Percentiles rank a stretch among this genome's conserved stretches.
phyloP scores from a whole-genome alignment of 1,140 invertebrate species.

The Globodera rostochiensis region DNA sequence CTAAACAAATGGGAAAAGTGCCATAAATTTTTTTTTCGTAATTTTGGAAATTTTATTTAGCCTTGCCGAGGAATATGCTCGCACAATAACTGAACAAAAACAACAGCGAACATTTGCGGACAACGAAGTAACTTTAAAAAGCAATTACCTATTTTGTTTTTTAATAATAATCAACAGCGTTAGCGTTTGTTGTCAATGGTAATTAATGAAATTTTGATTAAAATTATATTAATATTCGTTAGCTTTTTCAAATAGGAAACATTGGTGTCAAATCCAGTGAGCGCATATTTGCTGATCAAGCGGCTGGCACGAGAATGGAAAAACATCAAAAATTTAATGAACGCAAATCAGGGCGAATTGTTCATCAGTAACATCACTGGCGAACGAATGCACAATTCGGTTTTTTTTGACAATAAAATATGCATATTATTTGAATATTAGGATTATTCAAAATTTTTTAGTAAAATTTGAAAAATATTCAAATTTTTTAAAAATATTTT shows the following conservation, averaged over 20 bases:
- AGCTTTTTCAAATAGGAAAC: not conserved
- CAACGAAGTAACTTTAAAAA: no score
- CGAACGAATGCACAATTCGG: constrained; percentile 40
- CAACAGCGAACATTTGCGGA: not conserved
- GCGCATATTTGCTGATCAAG: constrained; percentile 55
- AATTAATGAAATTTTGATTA: no score
- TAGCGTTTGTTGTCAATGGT: no score
- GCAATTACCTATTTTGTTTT: no score
- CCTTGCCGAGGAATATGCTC: constrained; percentile 33
- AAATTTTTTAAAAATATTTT: not conserved
- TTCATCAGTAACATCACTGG: constrained; percentile 57
- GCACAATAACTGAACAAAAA: not conserved
- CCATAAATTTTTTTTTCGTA: no score
- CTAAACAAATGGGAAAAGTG: no score
- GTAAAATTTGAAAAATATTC: not conserved
- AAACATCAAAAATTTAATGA: constrained; percentile 38
- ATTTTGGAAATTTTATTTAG: constrained; percentile 10
- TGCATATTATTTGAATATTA: not conserved
- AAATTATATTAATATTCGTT: no score
- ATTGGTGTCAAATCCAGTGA: constrained; percentile 40
- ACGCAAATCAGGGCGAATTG: constrained; percentile 46
- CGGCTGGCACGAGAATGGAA: constrained; percentile 49
- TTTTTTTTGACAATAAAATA: constrained; percentile 23
- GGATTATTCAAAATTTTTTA: not conserved
- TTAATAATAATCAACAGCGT: no score